Percentiles rank a stretch among this genome's conserved stretches.
These are phyloP conservation scores for Cephalopachus bancanus DNA, from an alignment of 2,797 vertebrate species.

Conservation along the genomic window DNA sequence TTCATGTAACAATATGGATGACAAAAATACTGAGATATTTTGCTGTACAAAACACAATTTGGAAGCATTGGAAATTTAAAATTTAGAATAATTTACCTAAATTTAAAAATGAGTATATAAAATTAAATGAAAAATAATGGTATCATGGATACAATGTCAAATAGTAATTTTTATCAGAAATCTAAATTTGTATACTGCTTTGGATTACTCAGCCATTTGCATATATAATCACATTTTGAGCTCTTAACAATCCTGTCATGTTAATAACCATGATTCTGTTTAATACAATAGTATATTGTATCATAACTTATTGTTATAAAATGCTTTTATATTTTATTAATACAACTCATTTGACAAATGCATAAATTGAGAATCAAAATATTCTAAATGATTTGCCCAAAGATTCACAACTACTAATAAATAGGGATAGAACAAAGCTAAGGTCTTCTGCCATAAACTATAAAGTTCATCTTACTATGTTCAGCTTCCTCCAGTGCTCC, in stretches of 20 bases:
- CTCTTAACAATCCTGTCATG: background rate
- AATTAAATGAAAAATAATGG: background rate
- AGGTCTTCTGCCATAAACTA: background rate
- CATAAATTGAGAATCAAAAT: background rate
- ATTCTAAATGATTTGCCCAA: background rate
- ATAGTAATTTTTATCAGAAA: background rate
- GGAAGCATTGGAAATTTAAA: slow-evolving; percentile 28
- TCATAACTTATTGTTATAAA: background rate
- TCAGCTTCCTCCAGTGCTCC: background rate
- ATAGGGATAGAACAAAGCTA: background rate
- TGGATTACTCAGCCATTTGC: background rate
- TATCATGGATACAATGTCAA: background rate
- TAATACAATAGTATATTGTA: background rate
- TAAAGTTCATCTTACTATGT: background rate
- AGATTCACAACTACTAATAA: background rate
- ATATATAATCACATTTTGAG: background rate
- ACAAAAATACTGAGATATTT: background rate
- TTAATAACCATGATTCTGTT: background rate
- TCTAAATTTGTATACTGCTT: background rate
- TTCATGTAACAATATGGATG: background rate
- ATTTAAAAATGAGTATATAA: background rate
- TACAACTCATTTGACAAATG: background rate
- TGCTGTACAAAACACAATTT: background rate
- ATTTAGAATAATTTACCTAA: background rate
- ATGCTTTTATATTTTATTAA: background rate